Evolutionary conservation across 2,888 invertebrate species (phyloP).

Genomic region (Rhopalosiphum nymphaeae): DNA sequence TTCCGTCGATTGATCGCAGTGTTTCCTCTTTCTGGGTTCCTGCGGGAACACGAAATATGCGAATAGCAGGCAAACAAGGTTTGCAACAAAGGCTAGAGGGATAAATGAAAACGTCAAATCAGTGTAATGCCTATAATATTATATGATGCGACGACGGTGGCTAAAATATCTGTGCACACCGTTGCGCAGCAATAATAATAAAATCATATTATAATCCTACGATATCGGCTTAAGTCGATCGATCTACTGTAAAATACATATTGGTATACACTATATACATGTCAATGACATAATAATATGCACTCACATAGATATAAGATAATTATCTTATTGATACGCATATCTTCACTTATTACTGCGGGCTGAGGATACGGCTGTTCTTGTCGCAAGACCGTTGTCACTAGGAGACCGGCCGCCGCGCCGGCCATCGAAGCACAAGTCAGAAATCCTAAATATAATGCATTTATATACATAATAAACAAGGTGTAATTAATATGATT

Average conservation of each 20-base stretch:
- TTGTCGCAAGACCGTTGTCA: background rate
- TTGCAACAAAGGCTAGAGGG: background rate
- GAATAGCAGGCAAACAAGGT: background rate
- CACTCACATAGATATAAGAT: constrained; percentile 12
- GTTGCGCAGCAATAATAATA: background rate
- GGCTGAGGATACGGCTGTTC: background rate
- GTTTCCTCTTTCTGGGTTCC: background rate
- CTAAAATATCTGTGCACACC: background rate
- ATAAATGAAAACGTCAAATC: no score
- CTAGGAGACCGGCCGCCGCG: background rate
- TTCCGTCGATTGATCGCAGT: background rate
- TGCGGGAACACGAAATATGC: background rate
- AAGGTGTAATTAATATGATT: no score
- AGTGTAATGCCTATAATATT: no score
- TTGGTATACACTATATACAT: no score
- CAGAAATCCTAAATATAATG: background rate
- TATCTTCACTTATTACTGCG: background rate
- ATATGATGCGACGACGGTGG: background rate
- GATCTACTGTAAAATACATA: background rate
- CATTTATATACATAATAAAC: no score
- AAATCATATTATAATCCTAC: background rate
- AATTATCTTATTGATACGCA: background rate
- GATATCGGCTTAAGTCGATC: background rate
- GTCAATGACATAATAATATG: background rate
- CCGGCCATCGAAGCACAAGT: background rate